A percentile compares a stretch with the other conserved stretches of the same genome.
Evolutionary conservation across 1,140 invertebrate genomes (phyloP).

Genomic region (Bombus breviceps): DNA sequence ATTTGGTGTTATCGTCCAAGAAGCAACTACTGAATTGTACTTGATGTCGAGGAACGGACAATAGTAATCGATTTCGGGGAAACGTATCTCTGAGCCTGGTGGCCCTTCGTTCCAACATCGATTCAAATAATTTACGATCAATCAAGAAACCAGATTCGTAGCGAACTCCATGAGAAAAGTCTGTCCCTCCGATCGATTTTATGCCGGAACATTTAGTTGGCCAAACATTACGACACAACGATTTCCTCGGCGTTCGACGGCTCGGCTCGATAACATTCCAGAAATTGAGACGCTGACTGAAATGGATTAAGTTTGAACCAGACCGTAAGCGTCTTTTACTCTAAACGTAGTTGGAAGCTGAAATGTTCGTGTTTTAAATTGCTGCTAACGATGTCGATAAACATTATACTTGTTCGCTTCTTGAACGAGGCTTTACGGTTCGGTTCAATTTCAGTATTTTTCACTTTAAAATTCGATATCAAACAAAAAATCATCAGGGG

Average conservation of each 20-base stretch:
- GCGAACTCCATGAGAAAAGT: neutral
- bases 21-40: conserved; percentile 17
- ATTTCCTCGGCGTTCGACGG: neutral
- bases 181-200: conserved; percentile 6
- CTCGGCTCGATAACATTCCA: neutral
- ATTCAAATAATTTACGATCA: conserved; percentile 42
- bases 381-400: conserved; percentile 28
- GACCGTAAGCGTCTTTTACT: conserved; percentile 5
- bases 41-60: conserved; percentile 27
- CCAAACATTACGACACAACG: neutral
- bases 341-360: conserved; percentile 6
- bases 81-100: neutral
- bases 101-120: conserved; percentile 2
- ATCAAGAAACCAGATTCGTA: neutral
- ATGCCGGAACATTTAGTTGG: neutral
- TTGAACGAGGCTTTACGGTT: neutral
- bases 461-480: neutral
- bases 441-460: neutral
- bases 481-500: neutral
- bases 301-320: conserved; percentile 29
- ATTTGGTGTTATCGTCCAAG: conserved; percentile 29
- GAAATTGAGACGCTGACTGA: conserved; percentile 15
- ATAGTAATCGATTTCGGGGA: conserved; percentile 36
- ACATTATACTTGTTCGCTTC: conserved; percentile 31
- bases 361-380: conserved; percentile 46